Conservation (phyloP, 1,140 invertebrate species). For the Zaprionus inermis region DNA sequence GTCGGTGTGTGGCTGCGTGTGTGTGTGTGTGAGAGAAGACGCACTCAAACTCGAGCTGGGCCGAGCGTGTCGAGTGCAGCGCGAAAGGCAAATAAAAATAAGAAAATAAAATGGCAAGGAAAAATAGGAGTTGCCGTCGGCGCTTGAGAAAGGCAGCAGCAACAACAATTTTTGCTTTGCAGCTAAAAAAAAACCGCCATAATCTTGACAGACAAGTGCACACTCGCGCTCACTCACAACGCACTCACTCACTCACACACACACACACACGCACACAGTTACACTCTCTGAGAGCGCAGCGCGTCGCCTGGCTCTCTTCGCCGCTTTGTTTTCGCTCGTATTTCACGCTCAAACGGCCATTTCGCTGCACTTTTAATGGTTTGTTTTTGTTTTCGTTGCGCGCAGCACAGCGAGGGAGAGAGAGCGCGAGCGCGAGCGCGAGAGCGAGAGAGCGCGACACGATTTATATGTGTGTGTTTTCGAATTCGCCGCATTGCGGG, state of each 20-base stretch:
- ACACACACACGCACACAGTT: conserved; percentile 18
- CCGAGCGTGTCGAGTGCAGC: conserved; percentile 20
- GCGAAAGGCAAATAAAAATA: conserved; percentile 35
- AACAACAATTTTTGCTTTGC: conserved; percentile 31
- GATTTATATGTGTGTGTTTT: not conserved
- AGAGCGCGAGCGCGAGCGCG: conserved; percentile 21
- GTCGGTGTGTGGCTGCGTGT: conserved; percentile 2
- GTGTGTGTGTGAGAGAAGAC: conserved; percentile 23
- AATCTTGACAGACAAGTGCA: conserved; percentile 81
- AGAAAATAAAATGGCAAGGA: conserved; percentile 69
- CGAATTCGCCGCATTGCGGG: conserved; percentile 48
- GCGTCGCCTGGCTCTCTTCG: conserved; percentile 45
- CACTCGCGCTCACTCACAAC: conserved; percentile 36
- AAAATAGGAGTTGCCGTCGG: conserved; percentile 81
- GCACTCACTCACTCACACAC: conserved; percentile 20
- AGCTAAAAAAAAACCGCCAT: conserved; percentile 69
- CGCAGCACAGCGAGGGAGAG: conserved; percentile 4
- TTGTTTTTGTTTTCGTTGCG: conserved; percentile 71
- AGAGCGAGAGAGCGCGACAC: conserved; percentile 26
- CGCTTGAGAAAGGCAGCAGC: conserved; percentile 35
- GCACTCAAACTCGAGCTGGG: conserved; percentile 59
- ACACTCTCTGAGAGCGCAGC: conserved; percentile 24
- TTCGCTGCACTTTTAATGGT: conserved; percentile 71
- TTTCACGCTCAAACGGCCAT: conserved; percentile 51
- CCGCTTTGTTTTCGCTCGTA: conserved; percentile 60